Percentiles rank a stretch among this genome's conserved stretches.
phyloP scores from a whole-genome alignment of 2,113 vertebrate genomes.

The Sebastes schlegelii region DNA sequence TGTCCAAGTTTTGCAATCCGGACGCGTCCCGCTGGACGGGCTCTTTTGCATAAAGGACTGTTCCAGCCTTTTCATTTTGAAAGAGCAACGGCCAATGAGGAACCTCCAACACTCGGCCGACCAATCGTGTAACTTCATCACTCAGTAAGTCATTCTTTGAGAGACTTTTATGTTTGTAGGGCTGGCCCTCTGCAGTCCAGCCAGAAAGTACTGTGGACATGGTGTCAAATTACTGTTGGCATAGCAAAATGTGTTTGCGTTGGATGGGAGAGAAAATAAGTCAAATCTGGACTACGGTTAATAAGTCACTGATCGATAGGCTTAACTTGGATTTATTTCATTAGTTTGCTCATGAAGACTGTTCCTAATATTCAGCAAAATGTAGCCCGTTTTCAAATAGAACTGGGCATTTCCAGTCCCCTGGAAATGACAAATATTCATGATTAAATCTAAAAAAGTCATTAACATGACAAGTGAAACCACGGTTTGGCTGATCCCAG shows the following conservation, averaged over 20 bases:
- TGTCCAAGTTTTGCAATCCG: too few relatives aligned
- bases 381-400: background rate
- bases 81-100: too few relatives aligned
- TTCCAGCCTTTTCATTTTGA: too few relatives aligned
- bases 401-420: constrained; percentile 1
- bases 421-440: constrained; percentile 25
- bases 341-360: background rate
- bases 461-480: constrained; percentile 57
- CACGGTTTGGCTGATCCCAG: constrained; percentile 30
- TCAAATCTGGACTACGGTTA: background rate
- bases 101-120: too few relatives aligned
- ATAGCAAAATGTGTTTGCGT: background rate
- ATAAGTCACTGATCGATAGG: background rate
- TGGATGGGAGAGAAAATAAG: background rate
- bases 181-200: too few relatives aligned
- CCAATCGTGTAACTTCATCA: too few relatives aligned
- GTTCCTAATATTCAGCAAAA: background rate
- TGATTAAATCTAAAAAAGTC: constrained; percentile 38
- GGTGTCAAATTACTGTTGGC: too few relatives aligned
- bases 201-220: background rate
- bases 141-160: too few relatives aligned
- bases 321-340: background rate
- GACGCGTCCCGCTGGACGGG: too few relatives aligned
- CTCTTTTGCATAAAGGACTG: too few relatives aligned
- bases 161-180: too few relatives aligned